Evolutionary conservation across 2,113 vertebrate species (phyloP).

Genomic region (Leucopsar rothschildi): DNA sequence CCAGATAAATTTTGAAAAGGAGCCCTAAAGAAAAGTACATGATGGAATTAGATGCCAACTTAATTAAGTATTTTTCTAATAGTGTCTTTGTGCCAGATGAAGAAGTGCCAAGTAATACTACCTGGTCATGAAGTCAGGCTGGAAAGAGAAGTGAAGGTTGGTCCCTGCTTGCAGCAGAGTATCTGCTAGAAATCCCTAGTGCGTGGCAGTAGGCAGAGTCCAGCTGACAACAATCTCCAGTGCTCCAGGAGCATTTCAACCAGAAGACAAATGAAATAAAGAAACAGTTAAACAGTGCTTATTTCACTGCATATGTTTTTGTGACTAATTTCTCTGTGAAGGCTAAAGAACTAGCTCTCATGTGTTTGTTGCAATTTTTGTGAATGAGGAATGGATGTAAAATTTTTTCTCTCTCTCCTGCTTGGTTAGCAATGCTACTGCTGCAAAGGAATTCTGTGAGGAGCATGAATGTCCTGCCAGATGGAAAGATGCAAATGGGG

Average conservation of each 20-base stretch:
- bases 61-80: neutral
- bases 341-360: neutral
- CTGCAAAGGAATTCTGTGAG: slow-evolving; percentile 82
- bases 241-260: neutral
- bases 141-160: neutral
- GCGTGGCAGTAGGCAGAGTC: neutral
- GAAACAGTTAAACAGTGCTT: neutral
- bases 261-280: neutral
- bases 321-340: neutral
- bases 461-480: slow-evolving; percentile 74
- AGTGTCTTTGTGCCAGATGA: neutral
- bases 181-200: neutral
- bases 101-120: neutral
- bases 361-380: neutral
- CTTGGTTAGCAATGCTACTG: slow-evolving; percentile 52
- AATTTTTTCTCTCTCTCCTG: neutral
- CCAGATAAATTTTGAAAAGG: neutral
- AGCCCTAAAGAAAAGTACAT: neutral
- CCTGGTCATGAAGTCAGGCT: neutral
- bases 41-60: neutral
- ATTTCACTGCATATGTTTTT: neutral
- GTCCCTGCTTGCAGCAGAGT: neutral
- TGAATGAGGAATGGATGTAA: neutral
- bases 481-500: slow-evolving; percentile 82
- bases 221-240: neutral